phyloP scores from a whole-genome alignment of 2,888 invertebrate genomes.

The Epinotia bilunana region DNA sequence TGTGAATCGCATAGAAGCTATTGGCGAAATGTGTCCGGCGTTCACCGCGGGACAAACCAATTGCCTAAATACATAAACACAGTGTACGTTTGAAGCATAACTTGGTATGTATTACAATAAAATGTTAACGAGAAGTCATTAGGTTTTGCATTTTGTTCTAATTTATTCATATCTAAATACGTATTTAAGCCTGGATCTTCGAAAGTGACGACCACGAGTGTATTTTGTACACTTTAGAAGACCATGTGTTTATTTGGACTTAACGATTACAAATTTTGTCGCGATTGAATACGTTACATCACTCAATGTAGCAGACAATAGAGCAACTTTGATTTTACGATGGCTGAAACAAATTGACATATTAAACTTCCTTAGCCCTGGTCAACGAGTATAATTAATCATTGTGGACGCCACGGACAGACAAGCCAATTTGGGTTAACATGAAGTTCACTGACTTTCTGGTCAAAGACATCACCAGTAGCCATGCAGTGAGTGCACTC shows the following conservation, averaged over 20 bases:
- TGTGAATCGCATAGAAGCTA: constrained; percentile 10
- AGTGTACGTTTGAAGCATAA: background rate
- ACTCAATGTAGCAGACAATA: constrained; percentile 14
- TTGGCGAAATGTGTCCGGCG: constrained; percentile 25
- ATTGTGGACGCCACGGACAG: constrained; percentile 66
- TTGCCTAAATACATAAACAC: background rate
- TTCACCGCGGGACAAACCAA: constrained; percentile 6
- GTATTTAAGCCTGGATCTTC: too few relatives aligned
- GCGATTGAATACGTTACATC: background rate
- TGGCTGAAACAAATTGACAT: constrained; percentile 66
- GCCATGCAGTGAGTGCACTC: constrained; percentile 50
- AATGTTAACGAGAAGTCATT: too few relatives aligned
- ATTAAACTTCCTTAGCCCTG: constrained; percentile 71
- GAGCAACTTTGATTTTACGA: constrained; percentile 22
- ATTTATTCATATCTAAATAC: too few relatives aligned
- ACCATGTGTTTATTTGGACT: too few relatives aligned
- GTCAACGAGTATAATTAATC: constrained; percentile 75
- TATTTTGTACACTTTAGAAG: too few relatives aligned
- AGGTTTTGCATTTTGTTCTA: too few relatives aligned
- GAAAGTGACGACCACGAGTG: too few relatives aligned
- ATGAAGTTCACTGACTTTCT: constrained; percentile 74
- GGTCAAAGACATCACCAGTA: constrained; percentile 48
- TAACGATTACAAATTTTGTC: background rate
- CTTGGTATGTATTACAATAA: background rate
- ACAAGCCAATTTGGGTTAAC: constrained; percentile 72